Conservation (phyloP, 2,797 vertebrate genomes). For the Pipistrellus nathusii region DNA sequence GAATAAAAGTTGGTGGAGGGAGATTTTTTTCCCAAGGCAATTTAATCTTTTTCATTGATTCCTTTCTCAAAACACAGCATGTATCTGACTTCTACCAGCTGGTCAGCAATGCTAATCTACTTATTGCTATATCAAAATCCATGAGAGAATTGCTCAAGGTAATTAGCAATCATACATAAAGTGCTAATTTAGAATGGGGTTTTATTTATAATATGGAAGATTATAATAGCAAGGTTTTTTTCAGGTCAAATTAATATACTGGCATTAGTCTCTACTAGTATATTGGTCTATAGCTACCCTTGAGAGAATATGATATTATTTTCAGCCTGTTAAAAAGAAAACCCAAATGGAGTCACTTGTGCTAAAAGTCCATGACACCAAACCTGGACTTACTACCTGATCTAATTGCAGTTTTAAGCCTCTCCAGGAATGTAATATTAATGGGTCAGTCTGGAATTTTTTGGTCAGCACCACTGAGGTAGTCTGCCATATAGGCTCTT, state of each 20-base stretch:
- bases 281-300: background rate
- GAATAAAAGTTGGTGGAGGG: background rate
- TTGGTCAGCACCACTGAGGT: background rate
- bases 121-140: background rate
- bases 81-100: background rate
- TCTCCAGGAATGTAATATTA: background rate
- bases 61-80: background rate
- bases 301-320: conserved; percentile 19
- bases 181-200: background rate
- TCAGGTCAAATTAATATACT: background rate
- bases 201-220: background rate
- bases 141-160: background rate
- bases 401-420: background rate
- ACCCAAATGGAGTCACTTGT: background rate
- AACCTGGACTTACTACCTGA: background rate
- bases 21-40: background rate
- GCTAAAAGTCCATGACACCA: background rate
- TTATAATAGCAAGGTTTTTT: background rate
- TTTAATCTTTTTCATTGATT: background rate
- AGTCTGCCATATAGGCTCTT: background rate
- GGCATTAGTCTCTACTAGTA: background rate
- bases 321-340: background rate
- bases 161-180: background rate
- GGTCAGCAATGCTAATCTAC: background rate
- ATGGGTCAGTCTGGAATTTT: background rate